These are phyloP conservation scores for Cerceris ruficornis DNA, from an alignment of 2,888 invertebrate species.

Conservation along the genomic window DNA sequence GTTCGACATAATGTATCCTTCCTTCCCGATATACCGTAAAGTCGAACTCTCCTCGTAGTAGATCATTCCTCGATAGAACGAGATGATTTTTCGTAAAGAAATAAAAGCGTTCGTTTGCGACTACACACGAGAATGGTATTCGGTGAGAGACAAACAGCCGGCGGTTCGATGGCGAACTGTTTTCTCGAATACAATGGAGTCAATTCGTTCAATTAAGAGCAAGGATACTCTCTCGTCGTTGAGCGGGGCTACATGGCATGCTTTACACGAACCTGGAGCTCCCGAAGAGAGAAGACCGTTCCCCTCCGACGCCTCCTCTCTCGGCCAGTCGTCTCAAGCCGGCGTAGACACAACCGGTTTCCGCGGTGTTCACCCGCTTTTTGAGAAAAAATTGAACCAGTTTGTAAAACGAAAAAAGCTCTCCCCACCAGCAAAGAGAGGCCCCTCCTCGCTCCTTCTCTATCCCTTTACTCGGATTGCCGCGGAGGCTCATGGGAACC, in stretches of 20 bases:
- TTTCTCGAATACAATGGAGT: slow-evolving; percentile 32
- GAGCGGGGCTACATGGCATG: slow-evolving; percentile 44
- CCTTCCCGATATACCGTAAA: background rate
- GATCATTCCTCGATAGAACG: no score
- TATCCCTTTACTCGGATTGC: slow-evolving; percentile 53
- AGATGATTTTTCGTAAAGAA: no score
- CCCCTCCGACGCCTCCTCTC: slow-evolving; percentile 44
- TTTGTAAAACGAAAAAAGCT: slow-evolving; percentile 81
- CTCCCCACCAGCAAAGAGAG: slow-evolving; percentile 64
- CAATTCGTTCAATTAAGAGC: slow-evolving; percentile 51
- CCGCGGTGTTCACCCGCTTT: slow-evolving; percentile 80
- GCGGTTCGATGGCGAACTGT: background rate
- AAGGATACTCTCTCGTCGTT: slow-evolving; percentile 31
- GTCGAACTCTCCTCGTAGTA: no score
- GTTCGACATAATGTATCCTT: background rate
- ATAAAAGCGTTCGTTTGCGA: no score
- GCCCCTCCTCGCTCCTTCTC: slow-evolving; percentile 47
- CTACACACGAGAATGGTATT: background rate
- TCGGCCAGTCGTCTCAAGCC: slow-evolving; percentile 52
- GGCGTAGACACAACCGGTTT: slow-evolving; percentile 77
- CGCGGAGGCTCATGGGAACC: slow-evolving; percentile 69
- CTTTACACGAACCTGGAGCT: slow-evolving; percentile 59
- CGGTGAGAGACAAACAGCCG: background rate
- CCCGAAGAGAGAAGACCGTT: slow-evolving; percentile 45
- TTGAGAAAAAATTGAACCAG: slow-evolving; percentile 82